Evolutionary conservation across 2,797 vertebrate genomes (phyloP).

Genomic region (Malacoraja senta): DNA sequence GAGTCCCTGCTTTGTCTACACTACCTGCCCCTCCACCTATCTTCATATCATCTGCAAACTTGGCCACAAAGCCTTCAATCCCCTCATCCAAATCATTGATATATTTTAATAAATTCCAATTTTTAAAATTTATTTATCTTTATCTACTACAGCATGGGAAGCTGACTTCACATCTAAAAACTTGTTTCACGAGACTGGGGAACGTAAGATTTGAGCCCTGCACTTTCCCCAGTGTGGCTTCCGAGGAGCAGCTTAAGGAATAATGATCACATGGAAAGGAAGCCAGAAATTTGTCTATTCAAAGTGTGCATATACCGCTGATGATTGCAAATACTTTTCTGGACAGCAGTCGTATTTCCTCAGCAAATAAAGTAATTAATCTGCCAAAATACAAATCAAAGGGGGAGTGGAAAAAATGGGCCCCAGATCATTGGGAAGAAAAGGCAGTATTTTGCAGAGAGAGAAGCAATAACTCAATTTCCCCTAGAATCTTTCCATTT

Average conservation of each 20-base stretch:
- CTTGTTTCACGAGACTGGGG: background rate
- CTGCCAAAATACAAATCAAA: constrained; percentile 17
- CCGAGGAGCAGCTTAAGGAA: background rate
- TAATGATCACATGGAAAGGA: background rate
- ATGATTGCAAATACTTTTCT: background rate
- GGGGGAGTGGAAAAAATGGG: background rate
- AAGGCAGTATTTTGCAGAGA: background rate
- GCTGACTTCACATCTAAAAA: background rate
- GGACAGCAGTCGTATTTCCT: background rate
- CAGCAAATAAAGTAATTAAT: constrained; percentile 29
- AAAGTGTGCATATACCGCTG: background rate
- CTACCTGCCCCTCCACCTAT: too few species aligned
- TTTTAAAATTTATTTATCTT: background rate
- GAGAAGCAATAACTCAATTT: background rate
- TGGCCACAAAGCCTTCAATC: too few species aligned
- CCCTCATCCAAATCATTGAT: too few species aligned
- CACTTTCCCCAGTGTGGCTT: background rate
- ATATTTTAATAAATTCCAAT: background rate
- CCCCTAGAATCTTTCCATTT: background rate
- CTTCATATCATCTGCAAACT: too few species aligned
- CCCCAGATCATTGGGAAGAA: background rate
- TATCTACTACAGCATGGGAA: background rate
- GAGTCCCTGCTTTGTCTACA: too few species aligned
- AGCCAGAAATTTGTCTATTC: background rate
- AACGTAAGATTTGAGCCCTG: background rate